These are phyloP conservation scores for Drosophila sechellia DNA, from an alignment of 1,140 invertebrate genomes.

Conservation along the genomic window DNA sequence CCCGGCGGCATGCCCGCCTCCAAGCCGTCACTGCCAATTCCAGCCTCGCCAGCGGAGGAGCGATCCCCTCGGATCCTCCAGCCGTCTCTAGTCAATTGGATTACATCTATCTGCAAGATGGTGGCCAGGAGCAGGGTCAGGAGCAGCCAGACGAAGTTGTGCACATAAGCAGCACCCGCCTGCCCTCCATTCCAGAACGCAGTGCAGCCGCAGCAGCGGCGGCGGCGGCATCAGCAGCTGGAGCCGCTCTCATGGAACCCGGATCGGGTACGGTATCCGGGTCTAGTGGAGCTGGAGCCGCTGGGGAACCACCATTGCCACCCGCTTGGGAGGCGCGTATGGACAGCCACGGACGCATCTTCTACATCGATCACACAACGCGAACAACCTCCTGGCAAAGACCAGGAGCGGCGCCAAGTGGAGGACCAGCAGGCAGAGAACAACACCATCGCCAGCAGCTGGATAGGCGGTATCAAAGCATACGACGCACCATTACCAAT, in stretches of 20 bases:
- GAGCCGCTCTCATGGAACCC: constrained; percentile 52
- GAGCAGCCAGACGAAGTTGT: constrained; percentile 85
- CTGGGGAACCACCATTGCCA: constrained; percentile 90
- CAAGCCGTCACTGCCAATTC: constrained; percentile 70
- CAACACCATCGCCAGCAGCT: constrained; percentile 86
- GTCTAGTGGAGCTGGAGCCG: constrained; percentile 85
- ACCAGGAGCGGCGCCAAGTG: constrained; percentile 86
- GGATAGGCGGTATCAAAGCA: constrained; percentile 91
- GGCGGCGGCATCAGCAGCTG: constrained; percentile 43
- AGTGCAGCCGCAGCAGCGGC: constrained; percentile 80
- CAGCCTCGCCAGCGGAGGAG: constrained; percentile 20
- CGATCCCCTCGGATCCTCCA: constrained; percentile 2
- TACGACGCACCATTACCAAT: constrained; percentile 92
- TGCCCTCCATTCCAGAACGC: constrained; percentile 93
- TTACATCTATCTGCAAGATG: constrained; percentile 52
- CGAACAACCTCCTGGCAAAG: constrained; percentile 96
- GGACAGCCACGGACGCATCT: constrained; percentile 95
- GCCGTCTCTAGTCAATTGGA: constrained; percentile 69
- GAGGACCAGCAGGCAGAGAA: constrained; percentile 74
- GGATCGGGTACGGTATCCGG: constrained; percentile 65
- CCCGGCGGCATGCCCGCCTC: constrained; percentile 85
- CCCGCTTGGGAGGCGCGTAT: constrained; percentile 97
- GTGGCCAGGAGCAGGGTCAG: constrained; percentile 19
- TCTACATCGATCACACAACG: constrained; percentile 96
- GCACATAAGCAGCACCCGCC: constrained; percentile 90